Evolutionary conservation across 1,140 invertebrate species (phyloP), one percentile per base, ranked within the genome.

Genomic region (Dolichoris vasculosae): DNA sequence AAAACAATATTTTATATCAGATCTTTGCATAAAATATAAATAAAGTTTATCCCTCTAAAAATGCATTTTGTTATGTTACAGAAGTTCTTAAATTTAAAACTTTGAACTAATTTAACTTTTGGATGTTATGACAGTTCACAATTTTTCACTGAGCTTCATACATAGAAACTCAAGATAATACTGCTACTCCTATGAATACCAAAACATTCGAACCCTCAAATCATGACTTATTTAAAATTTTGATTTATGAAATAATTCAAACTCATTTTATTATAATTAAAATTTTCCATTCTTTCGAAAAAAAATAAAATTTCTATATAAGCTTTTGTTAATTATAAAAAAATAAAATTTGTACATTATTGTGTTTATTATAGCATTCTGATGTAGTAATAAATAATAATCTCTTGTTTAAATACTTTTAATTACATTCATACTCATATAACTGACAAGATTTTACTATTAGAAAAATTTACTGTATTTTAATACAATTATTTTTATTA

Each of bases 101-200:
- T 40, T 63, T 35, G 35, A 55, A 55, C 76, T 78, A 63, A 78
- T 78, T 55, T 78, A 78, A 78, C 51, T 78, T 78, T 78, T 55
- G 76, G 9, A 63, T 78, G 30, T 30, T 63, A 2, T 48, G 20
- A 40, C 32, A 40, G n/a, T 59, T 59, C 51, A 30, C 32, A 38
- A 78, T 78, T 67, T 80, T 80, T 80, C 63, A 80, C 23, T 23
- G 32, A 40, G 23, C 38, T 63, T 64, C 59, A 59, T 55, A 59
- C 51, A 35, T n/a, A 35, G 77, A 79, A 64, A 43, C n/a, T n/a
- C n/a, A n/a, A n/a, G n/a, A n/a, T n/a, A n/a, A n/a, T n/a, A n/a
- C 63, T 55, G 55, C 20, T 35, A 17, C 78, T 20, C 46, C 26
- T 32, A 15, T 67, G 78, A 80, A 80, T 80, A 80, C 11, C 15